These are phyloP conservation scores for Minunthozetes semirufus DNA, from an alignment of 2,888 invertebrate genomes.

Conservation along the genomic window DNA sequence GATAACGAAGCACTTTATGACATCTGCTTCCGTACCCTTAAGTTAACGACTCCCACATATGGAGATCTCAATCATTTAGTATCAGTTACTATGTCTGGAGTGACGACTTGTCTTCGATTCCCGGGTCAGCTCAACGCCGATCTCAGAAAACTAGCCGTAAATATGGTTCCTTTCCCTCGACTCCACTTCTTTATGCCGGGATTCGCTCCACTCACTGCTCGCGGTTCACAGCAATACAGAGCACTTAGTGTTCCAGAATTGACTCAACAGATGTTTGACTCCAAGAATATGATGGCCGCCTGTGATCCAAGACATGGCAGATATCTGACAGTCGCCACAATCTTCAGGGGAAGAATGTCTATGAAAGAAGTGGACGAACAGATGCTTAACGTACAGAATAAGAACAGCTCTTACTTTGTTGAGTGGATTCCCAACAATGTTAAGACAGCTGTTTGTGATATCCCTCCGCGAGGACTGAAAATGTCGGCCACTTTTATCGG, in stretches of 20 bases:
- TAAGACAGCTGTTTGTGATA: slow-evolving; percentile 53
- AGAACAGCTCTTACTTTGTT: slow-evolving; percentile 54
- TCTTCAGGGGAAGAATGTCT: slow-evolving; percentile 54
- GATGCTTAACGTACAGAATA: slow-evolving; percentile 55
- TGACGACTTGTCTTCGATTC: slow-evolving; percentile 50
- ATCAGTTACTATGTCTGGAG: slow-evolving; percentile 70
- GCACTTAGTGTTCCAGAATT: slow-evolving; percentile 84
- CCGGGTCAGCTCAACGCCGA: slow-evolving; percentile 84
- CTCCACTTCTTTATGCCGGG: slow-evolving; percentile 53
- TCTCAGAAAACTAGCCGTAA: slow-evolving; percentile 70
- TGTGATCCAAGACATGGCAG: slow-evolving; percentile 49
- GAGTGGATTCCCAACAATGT: slow-evolving; percentile 52
- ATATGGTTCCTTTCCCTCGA: slow-evolving; percentile 76
- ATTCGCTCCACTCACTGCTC: slow-evolving; percentile 85
- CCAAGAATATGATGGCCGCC: slow-evolving; percentile 62
- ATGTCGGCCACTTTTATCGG: slow-evolving; percentile 55
- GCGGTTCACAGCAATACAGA: slow-evolving; percentile 90
- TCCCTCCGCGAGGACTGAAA: slow-evolving; percentile 54
- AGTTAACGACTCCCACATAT: slow-evolving; percentile 74
- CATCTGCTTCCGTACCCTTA: slow-evolving; percentile 75
- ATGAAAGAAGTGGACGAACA: slow-evolving; percentile 56
- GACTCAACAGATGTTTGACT: slow-evolving; percentile 79
- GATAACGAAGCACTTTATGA: slow-evolving; percentile 92
- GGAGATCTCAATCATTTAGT: slow-evolving; percentile 85
- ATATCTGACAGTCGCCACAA: slow-evolving; percentile 52